Evolutionary conservation across 2,888 invertebrate genomes (phyloP), one percentile per base, ranked within the genome.

Genomic region (Pheosia gnoma): DNA sequence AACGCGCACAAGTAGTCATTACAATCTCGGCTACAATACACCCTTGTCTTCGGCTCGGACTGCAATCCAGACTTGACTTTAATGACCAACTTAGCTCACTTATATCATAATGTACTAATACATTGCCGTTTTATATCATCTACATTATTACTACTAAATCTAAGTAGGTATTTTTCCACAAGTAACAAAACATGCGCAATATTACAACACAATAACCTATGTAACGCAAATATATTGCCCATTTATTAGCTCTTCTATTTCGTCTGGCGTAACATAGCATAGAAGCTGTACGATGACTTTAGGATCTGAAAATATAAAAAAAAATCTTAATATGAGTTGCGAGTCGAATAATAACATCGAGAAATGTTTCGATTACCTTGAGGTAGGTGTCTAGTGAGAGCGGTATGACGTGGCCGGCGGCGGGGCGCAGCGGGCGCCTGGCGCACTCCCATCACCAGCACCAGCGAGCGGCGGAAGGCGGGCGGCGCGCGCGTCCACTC

Each of bases 241-340:
- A 3, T 9, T 43, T 43, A 43, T 43, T 4, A 59, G 7, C 57
- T 47, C n/a, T 1, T 39, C 53, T 78, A 81, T 61, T 88, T 88
- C 0, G 87, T 89, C 65, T 88, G 87, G 11, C 88, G 79, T 37
- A 89, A 74, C n/a, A 89, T 85, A 9, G 88, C 85, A 64, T 88
- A 89, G 62, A 88, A 87, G 4, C 87, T 87, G 65, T 89, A 89
- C 1, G 89, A 88, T 0, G 88, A 89, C 62, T 82, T 88, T 43
- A 89, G 64, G 13, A 89, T 87, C 89, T 88, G 86, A 47, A 82
- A 83, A 43, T n/a, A 41, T 10, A 56, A 41, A 56, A 37, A 37
- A 54, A 37, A 54, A 47, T 47, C 10, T 11, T 10, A 45, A 45
- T 11, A 4, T 10, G 8, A 9, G 45, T n/a, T 11, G 47, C 9